These are phyloP conservation scores for Machimus rusticus DNA, from an alignment of 2,888 invertebrate species.

Conservation along the genomic window DNA sequence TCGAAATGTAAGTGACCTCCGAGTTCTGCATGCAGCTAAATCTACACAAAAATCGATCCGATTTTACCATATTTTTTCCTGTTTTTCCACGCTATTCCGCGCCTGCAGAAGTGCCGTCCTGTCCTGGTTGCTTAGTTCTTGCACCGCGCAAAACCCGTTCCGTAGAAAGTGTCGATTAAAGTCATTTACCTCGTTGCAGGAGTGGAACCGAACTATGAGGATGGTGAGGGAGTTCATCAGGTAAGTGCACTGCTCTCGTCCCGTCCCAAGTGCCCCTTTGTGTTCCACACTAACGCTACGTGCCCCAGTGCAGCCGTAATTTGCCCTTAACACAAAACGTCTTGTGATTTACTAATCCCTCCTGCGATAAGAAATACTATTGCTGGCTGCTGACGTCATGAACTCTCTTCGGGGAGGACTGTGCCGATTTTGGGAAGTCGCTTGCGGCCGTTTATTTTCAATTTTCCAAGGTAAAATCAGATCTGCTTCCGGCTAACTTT, in stretches of 20 bases:
- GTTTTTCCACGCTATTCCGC: not conserved
- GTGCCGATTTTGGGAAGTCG: not conserved
- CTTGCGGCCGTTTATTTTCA: not conserved
- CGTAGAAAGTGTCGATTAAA: not conserved
- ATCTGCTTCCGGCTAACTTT: not conserved
- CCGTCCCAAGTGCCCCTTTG: not conserved
- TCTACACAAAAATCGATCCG: not conserved
- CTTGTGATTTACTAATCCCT: not conserved
- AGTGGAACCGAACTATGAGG: slow-evolving; percentile 1
- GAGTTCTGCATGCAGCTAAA: not conserved
- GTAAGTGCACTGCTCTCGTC: not conserved
- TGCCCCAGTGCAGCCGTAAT: not conserved
- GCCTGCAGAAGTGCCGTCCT: not conserved
- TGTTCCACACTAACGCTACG: not conserved
- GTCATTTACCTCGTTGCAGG: slow-evolving; percentile 28
- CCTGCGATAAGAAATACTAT: not conserved
- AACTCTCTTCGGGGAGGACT: not conserved
- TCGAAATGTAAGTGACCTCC: not conserved
- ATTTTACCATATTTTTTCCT: not conserved
- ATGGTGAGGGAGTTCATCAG: slow-evolving; percentile 37
- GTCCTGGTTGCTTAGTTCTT: not conserved
- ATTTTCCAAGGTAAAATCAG: not conserved
- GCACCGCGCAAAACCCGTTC: not conserved
- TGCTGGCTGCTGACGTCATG: not conserved
- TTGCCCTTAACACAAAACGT: not conserved